Percentiles rank a stretch among this genome's conserved stretches.
Conservation (phyloP, 2,888 invertebrate species). For the Ichneumoninae sp. region DNA sequence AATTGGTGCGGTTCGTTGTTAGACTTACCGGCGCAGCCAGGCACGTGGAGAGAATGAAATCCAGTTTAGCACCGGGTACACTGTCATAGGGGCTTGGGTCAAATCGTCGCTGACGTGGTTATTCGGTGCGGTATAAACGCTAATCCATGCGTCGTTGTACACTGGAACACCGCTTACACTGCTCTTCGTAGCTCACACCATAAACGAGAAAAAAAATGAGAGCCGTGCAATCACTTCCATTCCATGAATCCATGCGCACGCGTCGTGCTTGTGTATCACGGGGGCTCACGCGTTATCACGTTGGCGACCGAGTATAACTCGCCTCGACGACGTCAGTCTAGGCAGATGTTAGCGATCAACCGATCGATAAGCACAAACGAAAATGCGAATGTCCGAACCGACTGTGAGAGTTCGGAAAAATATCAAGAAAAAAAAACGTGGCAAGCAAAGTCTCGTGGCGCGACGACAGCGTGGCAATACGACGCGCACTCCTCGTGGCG, state of each 20-base stretch:
- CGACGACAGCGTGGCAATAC: constrained; percentile 72
- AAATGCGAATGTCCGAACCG: background rate
- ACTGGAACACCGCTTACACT: constrained; percentile 56
- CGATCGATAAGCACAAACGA: constrained; percentile 34
- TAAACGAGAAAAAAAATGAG: constrained; percentile 1
- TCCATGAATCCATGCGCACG: constrained; percentile 32
- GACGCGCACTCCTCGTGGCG: constrained; percentile 78
- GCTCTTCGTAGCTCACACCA: constrained; percentile 43
- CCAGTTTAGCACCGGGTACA: constrained; percentile 78
- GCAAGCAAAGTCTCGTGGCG: constrained; percentile 71
- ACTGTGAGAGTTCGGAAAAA: constrained; percentile 3
- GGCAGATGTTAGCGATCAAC: background rate
- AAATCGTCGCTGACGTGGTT: constrained; percentile 54
- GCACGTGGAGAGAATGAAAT: constrained; percentile 78
- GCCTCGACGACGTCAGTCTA: background rate
- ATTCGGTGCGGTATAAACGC: constrained; percentile 48
- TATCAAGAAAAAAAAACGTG: constrained; percentile 60
- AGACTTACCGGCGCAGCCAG: constrained; percentile 81
- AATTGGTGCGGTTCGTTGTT: constrained; percentile 9
- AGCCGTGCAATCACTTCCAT: constrained; percentile 49
- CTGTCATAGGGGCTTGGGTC: constrained; percentile 65
- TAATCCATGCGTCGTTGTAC: constrained; percentile 68
- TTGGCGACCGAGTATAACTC: constrained; percentile 22
- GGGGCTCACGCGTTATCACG: constrained; percentile 20
- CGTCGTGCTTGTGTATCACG: constrained; percentile 15